Base-by-base conservation (phyloP, 2,888 invertebrate species). In the Teinopalpus imperialis region DNA sequence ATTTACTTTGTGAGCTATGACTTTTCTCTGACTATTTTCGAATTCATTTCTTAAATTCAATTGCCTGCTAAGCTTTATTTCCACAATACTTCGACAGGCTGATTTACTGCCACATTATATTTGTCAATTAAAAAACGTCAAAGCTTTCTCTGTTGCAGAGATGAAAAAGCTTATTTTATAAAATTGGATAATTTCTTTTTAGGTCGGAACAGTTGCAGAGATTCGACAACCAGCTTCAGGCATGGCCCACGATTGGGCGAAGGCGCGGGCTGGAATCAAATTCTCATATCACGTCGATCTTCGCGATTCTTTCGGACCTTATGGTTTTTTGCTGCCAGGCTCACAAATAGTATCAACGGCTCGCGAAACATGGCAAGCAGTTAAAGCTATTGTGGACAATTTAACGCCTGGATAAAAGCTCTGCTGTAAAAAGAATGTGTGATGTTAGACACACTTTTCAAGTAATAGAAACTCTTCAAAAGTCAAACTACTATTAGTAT, bases 181-280 rank as follows among this genome's bases (percentile, higher is more conserved):
- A n/a, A n/a, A n/a, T n/a, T n/a, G n/a, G n/a, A n/a, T n/a, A n/a
- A n/a, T n/a, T n/a, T n/a, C n/a, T 7, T 41, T 41, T 24, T 58
- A 88, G 87, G 74, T 88, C 21, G 88, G 88, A 9, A 79, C 88
- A 10, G 75, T 76, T 3, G 69, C 75, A 6, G 81, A 88, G 48
- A 69, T 87, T 20, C 66, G 77, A 1, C 81, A 85, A 48, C 81
- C 83, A 18, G 81, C 83, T 1, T 80, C 86, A 61, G 94, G 95
- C 13, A 93, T 93, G 58, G 92, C 94, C 0, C 94, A 94, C 63
- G 95, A 95, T 70, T 95, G 94, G 93, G 94, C 94, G 0, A 93
- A 94, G 67, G 93, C 93, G 0, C 89, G 90, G 1, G 93, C 93
- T 1, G 93, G 93, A 13, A 91, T 94, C 44, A 93, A 93, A 60